These are phyloP conservation scores for Caenorhabditis wallacei DNA, from an alignment of 2,888 invertebrate species.

Conservation along the genomic window DNA sequence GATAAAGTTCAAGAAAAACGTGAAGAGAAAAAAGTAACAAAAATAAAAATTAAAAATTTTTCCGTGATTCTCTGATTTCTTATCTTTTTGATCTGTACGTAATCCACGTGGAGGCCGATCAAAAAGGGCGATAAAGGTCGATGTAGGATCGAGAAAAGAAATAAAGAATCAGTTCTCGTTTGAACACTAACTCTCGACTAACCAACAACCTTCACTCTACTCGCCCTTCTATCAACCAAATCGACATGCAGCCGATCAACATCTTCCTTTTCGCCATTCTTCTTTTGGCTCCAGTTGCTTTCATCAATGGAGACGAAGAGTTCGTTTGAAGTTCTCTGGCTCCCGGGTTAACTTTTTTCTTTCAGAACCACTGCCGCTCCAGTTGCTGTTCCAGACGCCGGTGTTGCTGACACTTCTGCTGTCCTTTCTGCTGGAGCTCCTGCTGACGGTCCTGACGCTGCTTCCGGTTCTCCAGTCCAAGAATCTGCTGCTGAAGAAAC, in stretches of 20 bases:
- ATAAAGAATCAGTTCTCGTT: conserved; percentile 25
- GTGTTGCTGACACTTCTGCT: background rate
- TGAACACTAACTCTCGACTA: conserved; percentile 32
- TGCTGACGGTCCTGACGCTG: background rate
- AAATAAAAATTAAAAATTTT: background rate
- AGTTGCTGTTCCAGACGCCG: background rate
- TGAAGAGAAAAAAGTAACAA: background rate
- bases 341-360: background rate
- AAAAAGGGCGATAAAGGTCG: conserved; percentile 17
- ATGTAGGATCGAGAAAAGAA: conserved; percentile 19
- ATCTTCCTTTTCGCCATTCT: conserved; percentile 11
- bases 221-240: conserved; percentile 5
- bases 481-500: background rate
- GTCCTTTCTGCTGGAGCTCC: background rate
- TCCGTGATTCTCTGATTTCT: background rate
- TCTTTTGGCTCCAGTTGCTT: conserved; percentile 13
- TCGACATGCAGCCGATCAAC: conserved; percentile 25
- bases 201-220: conserved; percentile 10
- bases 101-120: conserved; percentile 40
- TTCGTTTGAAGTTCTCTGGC: background rate
- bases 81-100: conserved; percentile 13
- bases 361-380: background rate
- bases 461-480: background rate
- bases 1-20: background rate
- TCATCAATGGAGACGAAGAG: background rate